Conservation (phyloP, 1,140 invertebrate species). For the Helicoverpa armigera region DNA sequence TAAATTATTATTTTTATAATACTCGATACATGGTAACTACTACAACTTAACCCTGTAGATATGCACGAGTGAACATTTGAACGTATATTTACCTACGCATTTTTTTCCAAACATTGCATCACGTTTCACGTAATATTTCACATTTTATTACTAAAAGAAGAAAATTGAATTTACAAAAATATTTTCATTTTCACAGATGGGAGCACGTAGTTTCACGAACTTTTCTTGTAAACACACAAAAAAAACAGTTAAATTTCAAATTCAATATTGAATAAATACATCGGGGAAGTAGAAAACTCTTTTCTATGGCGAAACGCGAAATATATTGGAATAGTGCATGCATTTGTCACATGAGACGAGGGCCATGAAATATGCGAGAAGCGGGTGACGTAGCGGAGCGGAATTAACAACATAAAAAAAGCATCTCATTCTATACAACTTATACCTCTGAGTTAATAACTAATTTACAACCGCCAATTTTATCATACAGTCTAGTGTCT, state of each 20-base stretch:
- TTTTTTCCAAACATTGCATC: too few species aligned
- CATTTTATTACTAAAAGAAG: background rate
- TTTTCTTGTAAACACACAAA: conserved; percentile 11
- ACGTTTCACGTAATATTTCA: too few species aligned
- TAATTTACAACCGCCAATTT: too few species aligned
- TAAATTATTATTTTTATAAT: too few species aligned
- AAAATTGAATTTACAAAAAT: conserved; percentile 3
- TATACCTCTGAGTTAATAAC: too few species aligned
- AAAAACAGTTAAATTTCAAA: conserved; percentile 2
- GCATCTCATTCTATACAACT: background rate
- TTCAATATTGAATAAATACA: conserved; percentile 35
- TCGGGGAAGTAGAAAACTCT: background rate
- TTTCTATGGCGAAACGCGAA: conserved; percentile 28
- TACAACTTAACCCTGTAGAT: too few species aligned
- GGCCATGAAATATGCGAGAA: conserved; percentile 4
- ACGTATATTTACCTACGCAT: too few species aligned
- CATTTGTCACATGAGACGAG: conserved; percentile 46
- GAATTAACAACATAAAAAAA: background rate
- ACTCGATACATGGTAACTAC: too few species aligned
- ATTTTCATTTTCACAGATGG: background rate
- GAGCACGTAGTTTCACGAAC: background rate
- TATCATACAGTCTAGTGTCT: too few species aligned
- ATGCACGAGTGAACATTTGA: too few species aligned
- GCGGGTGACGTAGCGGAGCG: background rate
- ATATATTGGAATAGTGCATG: conserved; percentile 49